Conservation (phyloP, 2,113 vertebrate species). For the Chloropsis hardwickii region DNA sequence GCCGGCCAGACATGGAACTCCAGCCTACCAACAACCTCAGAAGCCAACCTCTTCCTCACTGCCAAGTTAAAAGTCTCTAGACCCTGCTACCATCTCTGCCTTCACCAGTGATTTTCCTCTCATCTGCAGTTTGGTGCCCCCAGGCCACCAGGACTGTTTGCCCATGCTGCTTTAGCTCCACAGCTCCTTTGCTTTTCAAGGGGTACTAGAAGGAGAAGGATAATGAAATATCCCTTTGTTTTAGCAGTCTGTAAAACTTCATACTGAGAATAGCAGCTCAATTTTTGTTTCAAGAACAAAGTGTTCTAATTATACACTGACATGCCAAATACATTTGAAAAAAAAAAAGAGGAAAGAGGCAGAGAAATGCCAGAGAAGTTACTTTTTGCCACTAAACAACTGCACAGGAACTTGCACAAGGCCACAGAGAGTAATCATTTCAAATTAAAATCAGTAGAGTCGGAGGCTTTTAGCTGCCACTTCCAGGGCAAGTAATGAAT, state of each 20-base stretch:
- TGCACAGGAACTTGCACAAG: constrained; percentile 37
- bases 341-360: not conserved
- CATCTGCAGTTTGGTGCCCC: not conserved
- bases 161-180: not conserved
- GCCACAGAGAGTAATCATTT: constrained; percentile 6
- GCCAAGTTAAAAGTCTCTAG: not conserved
- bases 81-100: not conserved
- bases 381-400: constrained; percentile 8
- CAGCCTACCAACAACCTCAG: not conserved
- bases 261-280: not conserved
- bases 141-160: not conserved
- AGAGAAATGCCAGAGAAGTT: constrained; percentile 20
- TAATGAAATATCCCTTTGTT: not conserved
- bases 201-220: not conserved
- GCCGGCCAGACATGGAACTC: not conserved
- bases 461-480: constrained; percentile 16
- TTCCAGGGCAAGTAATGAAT: constrained; percentile 33
- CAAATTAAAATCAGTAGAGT: not conserved
- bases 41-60: not conserved
- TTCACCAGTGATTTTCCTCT: not conserved
- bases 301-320: not conserved
- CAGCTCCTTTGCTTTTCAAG: not conserved
- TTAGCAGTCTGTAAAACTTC: not conserved
- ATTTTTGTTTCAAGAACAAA: not conserved
- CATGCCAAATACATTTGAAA: not conserved